Base-by-base conservation (phyloP, 2,113 vertebrate genomes). In the Psilopsiagon aymara region DNA sequence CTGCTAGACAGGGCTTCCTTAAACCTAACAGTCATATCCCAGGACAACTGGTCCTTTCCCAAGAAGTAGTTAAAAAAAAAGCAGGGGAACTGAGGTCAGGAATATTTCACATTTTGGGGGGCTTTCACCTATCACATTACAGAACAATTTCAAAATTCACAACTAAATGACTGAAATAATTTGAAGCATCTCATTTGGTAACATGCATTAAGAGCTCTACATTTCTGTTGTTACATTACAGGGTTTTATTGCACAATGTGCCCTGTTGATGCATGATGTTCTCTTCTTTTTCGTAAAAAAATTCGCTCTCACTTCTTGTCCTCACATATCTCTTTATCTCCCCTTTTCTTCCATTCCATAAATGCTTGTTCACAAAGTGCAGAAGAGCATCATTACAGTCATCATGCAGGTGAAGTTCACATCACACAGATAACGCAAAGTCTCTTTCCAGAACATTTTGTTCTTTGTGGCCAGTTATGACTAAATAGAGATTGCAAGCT, bases 1-100 rank as follows among this genome's bases (percentile, higher is more conserved):
- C 95, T 94, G 74, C 51, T 76, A 92, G 88, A 64, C 91, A 96
- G 79, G 81, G 71, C 84, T 95, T 93, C 93, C 75, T 94, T 95
- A 76, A 95, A 76, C 75, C 79, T 73, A 47, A 62, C 67, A 89
- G 79, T 28, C 77, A 29, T 49, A 59, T 73, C 21, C 77, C 75
- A 95, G 53, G 73, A 92, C 28, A 91, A 71, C 63, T 78, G 73
- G 91, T 44, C 24, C 70, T 75, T 92, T 47, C 47, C 53, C 51
- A 55, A 74, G 68, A 43, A 88, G 31, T 2, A 70, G 66, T 90
- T 85, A 93, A 91, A 90, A 88, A 76, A 88, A 57, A 39, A 90
- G n/a, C 66, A 51, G 44, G 28, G 74, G 13, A 81, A 71, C 12
- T 44, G 43, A 95, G 55, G 68, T 84, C 73, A 71, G 59, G 20